These are phyloP conservation scores for Noctilio leporinus DNA, from an alignment of 2,113 vertebrate genomes.

Conservation along the genomic window DNA sequence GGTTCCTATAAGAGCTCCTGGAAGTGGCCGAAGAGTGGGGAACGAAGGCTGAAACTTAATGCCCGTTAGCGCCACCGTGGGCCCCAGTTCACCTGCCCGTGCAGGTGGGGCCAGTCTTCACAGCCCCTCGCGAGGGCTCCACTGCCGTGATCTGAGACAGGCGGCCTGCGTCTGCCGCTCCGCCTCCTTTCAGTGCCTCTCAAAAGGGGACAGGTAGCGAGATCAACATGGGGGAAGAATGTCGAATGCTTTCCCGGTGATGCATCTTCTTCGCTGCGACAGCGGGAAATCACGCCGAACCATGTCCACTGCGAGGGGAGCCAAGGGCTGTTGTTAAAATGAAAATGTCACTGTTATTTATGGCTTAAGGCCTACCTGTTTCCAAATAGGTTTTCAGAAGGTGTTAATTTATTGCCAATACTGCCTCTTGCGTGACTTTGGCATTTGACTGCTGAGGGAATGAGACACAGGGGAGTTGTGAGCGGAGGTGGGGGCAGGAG, in stretches of 20 bases:
- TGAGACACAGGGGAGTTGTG: background rate
- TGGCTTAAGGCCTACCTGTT: constrained; percentile 39
- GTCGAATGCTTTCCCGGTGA: constrained; percentile 30
- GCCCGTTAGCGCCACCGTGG: background rate
- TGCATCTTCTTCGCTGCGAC: constrained; percentile 35
- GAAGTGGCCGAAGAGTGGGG: background rate
- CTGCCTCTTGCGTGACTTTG: constrained; percentile 31
- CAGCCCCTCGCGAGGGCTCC: no score
- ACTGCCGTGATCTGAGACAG: no score
- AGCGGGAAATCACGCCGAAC: constrained; percentile 30
- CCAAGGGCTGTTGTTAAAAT: constrained; percentile 62
- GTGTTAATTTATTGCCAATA: constrained; percentile 51
- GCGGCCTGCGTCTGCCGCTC: background rate
- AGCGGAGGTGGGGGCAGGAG: background rate
- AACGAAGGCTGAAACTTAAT: background rate
- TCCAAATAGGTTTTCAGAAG: constrained; percentile 48
- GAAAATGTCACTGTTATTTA: constrained; percentile 69
- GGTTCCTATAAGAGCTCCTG: background rate
- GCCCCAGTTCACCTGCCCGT: background rate
- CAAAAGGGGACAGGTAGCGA: background rate
- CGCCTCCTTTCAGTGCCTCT: background rate
- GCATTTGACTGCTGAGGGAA: constrained; percentile 45
- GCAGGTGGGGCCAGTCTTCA: no score
- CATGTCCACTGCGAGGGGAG: constrained; percentile 54
- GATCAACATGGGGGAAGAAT: constrained; percentile 14